Percentiles rank a stretch among this genome's conserved stretches.
Evolutionary conservation across 2,888 invertebrate species (phyloP).

Genomic region (Epirrita christyi): DNA sequence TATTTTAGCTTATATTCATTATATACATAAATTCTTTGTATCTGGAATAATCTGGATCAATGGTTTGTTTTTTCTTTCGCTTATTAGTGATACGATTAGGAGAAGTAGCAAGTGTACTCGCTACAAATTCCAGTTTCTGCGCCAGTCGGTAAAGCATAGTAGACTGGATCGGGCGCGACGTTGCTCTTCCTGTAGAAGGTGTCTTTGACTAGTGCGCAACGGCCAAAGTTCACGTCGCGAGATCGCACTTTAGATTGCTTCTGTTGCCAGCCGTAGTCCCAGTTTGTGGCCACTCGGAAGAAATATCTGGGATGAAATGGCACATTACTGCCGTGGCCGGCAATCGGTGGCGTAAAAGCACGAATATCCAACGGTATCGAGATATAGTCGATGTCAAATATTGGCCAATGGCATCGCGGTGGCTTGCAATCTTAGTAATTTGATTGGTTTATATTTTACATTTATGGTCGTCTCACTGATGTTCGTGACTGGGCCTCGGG

Average conservation of each 20-base stretch:
- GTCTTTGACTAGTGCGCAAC: slow-evolving; percentile 78
- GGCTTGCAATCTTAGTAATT: too few relatives aligned
- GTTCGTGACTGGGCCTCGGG: too few relatives aligned
- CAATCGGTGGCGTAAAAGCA: too few relatives aligned
- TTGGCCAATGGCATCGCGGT: too few relatives aligned
- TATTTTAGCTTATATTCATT: slow-evolving; percentile 30
- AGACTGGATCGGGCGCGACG: slow-evolving; percentile 80
- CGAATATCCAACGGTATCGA: too few relatives aligned
- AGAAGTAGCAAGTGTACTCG: slow-evolving; percentile 66
- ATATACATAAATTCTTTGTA: too few relatives aligned
- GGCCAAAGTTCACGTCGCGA: slow-evolving; percentile 74
- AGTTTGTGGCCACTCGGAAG: slow-evolving; percentile 78
- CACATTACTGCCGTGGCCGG: too few relatives aligned
- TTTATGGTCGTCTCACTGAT: too few relatives aligned
- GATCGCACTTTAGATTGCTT: slow-evolving; percentile 59
- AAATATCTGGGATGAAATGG: slow-evolving; percentile 70
- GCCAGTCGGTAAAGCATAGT: slow-evolving; percentile 79
- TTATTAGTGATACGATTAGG: slow-evolving; percentile 3
- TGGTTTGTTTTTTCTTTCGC: too few relatives aligned
- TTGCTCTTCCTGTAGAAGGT: slow-evolving; percentile 85
- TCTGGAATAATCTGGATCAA: too few relatives aligned
- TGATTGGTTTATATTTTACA: too few relatives aligned
- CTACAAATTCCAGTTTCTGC: slow-evolving; percentile 69
- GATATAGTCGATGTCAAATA: too few relatives aligned
- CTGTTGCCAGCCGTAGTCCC: slow-evolving; percentile 86